Base-by-base conservation (phyloP, 2,888 invertebrate genomes). In the Orthosia gothica region DNA sequence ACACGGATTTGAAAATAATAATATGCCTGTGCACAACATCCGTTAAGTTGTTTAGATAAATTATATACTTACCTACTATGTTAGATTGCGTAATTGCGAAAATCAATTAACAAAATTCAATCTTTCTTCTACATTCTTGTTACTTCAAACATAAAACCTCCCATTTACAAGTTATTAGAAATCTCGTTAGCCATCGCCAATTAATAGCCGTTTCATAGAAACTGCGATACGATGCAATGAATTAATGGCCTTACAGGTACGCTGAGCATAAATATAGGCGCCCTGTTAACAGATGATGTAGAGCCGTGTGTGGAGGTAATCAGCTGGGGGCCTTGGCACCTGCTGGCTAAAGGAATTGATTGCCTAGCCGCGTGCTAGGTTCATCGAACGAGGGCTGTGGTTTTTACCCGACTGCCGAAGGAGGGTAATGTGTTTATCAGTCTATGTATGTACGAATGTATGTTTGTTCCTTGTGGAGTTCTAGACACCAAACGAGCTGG, bases 241-340 rank as follows among this genome's bases (percentile, higher is more conserved):
- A 79, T 86, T 84, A 73, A 74, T 67, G 73, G 49, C 7, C 7
- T 0, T 66, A 52, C 49, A 68, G 70, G 80, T 80, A 55, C 54
- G 45, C 70, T 70, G 70, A 58, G 57, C 20, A 75, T 87, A 84
- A 77, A 85, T 71, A 75, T 74, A 32, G 26, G 65, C 55, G 61
- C 68, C 77, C 68, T 76, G 75, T 85, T 86, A 74, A 74, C 69
- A 49, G 45, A 79, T 87, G 81, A 81, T 83, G 75, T 70, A 79
- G 74, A 63, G 59, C 57, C 82, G 62, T 67, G 70, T 73, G 81
- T 80, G 70, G 47, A 45, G 68, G 72, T 81, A 83, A 87, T 85
- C 81, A 81, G 75, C 62, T 71, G 68, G 66, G 58, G 72, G 82
- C 54, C 74, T 55, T 55, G 62, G 61, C 80, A 82, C 85, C 82